A percentile compares a stretch with the other conserved stretches of the same genome.
phyloP scores from a whole-genome alignment of 1,140 invertebrate species.

The Gonioctena quinquepunctata region DNA sequence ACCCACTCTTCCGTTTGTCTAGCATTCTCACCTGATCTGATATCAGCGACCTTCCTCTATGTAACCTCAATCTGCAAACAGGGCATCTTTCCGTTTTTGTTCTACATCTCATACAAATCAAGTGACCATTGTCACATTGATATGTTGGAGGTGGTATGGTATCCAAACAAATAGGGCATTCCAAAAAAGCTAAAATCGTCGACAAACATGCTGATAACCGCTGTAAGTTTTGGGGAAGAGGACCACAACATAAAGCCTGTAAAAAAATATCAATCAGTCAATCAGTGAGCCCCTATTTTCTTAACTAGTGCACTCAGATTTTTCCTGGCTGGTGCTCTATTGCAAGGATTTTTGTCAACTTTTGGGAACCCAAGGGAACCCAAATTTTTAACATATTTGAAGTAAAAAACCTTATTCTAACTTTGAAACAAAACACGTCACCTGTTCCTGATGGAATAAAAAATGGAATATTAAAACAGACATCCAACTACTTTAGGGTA shows the following conservation, averaged over 20 bases:
- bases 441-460: too few species aligned
- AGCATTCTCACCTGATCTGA: conserved; percentile 61
- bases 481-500: too few species aligned
- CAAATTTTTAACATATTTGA: too few species aligned
- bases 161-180: conserved; percentile 67
- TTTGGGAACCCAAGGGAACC: too few species aligned
- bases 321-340: too few species aligned
- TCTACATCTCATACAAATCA: conserved; percentile 66
- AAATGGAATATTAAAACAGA: too few species aligned
- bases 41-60: conserved; percentile 61
- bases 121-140: conserved; percentile 70
- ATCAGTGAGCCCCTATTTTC: too few species aligned
- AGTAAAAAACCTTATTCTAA: too few species aligned
- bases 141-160: conserved; percentile 65
- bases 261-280: conserved; percentile 19
- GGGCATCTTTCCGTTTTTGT: conserved; percentile 64
- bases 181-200: conserved; percentile 60
- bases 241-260: conserved; percentile 59
- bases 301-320: too few species aligned
- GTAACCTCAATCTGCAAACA: conserved; percentile 62
- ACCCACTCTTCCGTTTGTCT: too few species aligned
- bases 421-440: too few species aligned
- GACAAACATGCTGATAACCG: conserved; percentile 58
- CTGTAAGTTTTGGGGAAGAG: conserved; percentile 60
- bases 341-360: too few species aligned